Conservation (phyloP, 2,797 vertebrate species). For the Malurus splendens region DNA sequence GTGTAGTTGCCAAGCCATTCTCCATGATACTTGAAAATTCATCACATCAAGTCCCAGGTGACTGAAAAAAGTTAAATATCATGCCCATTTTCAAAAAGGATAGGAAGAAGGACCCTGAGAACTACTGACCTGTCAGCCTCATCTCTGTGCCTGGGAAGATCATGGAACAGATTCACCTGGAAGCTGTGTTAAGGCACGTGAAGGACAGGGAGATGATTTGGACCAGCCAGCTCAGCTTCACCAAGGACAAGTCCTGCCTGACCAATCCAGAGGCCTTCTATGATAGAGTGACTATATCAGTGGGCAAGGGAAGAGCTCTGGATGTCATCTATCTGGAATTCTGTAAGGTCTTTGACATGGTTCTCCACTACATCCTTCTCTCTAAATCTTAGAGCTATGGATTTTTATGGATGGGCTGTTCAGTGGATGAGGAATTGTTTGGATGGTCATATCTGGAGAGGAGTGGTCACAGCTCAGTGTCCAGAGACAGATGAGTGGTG, state of each 20-base stretch:
- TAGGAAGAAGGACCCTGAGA: neutral
- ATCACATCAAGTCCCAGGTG: neutral
- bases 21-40: neutral
- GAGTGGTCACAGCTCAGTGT: neutral
- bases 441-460: neutral
- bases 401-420: neutral
- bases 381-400: neutral
- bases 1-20: neutral
- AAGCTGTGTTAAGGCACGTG: neutral
- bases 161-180: neutral
- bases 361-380: neutral
- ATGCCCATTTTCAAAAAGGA: neutral
- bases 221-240: neutral
- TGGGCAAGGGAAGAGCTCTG: neutral
- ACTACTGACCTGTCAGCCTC: neutral
- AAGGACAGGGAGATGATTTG: neutral
- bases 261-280: neutral
- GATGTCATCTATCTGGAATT: neutral
- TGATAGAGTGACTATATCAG: neutral
- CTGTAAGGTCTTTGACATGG: accelerated
- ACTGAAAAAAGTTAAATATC: neutral
- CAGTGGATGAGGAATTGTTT: neutral
- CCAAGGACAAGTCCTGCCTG: neutral
- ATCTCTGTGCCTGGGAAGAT: neutral
- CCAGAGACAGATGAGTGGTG: neutral